phyloP scores from a whole-genome alignment of 2,113 vertebrate genomes.

The Nannospalax galili region DNA sequence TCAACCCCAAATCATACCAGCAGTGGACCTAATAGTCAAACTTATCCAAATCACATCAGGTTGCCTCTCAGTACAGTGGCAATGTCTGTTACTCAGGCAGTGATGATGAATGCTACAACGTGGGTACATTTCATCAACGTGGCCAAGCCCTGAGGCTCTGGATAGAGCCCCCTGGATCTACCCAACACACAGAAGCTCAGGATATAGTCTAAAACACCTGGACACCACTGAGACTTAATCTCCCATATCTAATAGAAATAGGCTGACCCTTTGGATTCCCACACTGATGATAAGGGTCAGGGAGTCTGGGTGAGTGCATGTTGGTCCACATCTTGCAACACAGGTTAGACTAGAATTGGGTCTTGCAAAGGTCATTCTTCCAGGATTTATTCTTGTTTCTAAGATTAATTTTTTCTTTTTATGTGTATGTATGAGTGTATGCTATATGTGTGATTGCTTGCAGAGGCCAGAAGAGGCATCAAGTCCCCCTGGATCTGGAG shows the following conservation, averaged over 20 bases:
- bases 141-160: conserved; percentile 90
- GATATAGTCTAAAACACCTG: conserved; percentile 86
- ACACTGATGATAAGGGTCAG: conserved; percentile 88
- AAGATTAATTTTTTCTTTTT: too few species aligned
- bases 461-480: too few species aligned
- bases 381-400: conserved; percentile 89
- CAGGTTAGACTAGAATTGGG: conserved; percentile 92
- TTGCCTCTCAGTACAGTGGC: conserved; percentile 90
- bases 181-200: conserved; percentile 84
- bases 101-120: conserved; percentile 92
- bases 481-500: too few species aligned
- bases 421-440: too few species aligned
- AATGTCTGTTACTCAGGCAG: conserved; percentile 93
- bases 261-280: conserved; percentile 89
- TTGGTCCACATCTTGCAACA: conserved; percentile 91
- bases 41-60: conserved; percentile 89
- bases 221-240: conserved; percentile 90
- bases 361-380: conserved; percentile 93
- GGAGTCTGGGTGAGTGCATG: conserved; percentile 85
- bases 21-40: conserved; percentile 89
- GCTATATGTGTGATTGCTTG: too few species aligned
- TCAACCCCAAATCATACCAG: conserved; percentile 93
- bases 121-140: conserved; percentile 91
- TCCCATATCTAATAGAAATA: conserved; percentile 90
- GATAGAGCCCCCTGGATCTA: conserved; percentile 86